Evolutionary conservation across 2,888 invertebrate species (phyloP).

Genomic region (Syrista parreyssii): DNA sequence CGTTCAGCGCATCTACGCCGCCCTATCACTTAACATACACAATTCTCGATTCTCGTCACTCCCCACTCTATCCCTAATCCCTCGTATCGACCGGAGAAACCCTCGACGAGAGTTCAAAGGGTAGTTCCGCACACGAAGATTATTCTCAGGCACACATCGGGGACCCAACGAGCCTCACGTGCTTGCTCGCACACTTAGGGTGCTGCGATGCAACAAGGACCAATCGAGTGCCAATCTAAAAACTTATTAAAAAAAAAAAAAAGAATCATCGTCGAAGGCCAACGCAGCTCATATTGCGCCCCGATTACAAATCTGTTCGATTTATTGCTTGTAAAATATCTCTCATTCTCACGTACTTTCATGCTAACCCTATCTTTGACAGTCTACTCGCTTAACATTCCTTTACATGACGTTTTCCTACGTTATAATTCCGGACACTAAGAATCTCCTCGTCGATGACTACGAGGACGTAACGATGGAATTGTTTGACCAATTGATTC

Average conservation of each 20-base stretch:
- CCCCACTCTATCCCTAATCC: not conserved
- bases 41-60: not conserved
- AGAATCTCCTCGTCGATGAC: not conserved
- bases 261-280: constrained; percentile 25
- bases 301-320: constrained; percentile 27
- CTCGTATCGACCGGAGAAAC: not conserved
- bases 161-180: not conserved
- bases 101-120: not conserved
- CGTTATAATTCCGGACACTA: not conserved
- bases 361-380: not conserved
- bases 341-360: constrained; percentile 16
- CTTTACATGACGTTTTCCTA: not conserved
- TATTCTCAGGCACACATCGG: not conserved
- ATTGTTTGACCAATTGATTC: not conserved
- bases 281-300: constrained; percentile 21
- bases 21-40: constrained; percentile 1
- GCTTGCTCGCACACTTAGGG: not conserved
- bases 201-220: constrained; percentile 18
- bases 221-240: constrained; percentile 14
- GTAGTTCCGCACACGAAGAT: not conserved
- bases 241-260: not conserved
- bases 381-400: not conserved
- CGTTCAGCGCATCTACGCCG: constrained; percentile 1
- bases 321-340: constrained; percentile 42
- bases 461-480: not conserved